phyloP scores from a whole-genome alignment of 2,888 invertebrate genomes.

The Brenthis hecate region DNA sequence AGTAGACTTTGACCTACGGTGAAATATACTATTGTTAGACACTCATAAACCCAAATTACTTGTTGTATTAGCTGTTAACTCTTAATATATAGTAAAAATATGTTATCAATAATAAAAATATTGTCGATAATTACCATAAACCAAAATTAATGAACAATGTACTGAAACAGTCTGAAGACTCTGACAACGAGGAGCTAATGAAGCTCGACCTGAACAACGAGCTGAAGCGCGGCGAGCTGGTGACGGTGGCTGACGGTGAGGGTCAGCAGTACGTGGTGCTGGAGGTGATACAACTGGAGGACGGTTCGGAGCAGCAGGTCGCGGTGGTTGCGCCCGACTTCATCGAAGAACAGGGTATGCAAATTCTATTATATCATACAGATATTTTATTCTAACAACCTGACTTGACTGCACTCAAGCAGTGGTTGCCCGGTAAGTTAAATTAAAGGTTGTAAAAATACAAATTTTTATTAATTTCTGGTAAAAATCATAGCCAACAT shows the following conservation, averaged over 20 bases:
- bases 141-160: conserved; percentile 5
- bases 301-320: conserved; percentile 83
- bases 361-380: too few species aligned
- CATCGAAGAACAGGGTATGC: conserved; percentile 54
- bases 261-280: conserved; percentile 95
- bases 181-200: conserved; percentile 52
- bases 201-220: conserved; percentile 56
- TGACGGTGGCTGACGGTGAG: conserved; percentile 64
- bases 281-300: conserved; percentile 92
- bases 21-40: too few species aligned
- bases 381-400: too few species aligned
- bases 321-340: conserved; percentile 79
- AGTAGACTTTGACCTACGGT: too few species aligned
- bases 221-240: conserved; percentile 60
- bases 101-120: neutral
- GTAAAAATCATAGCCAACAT: too few species aligned
- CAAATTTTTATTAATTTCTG: too few species aligned
- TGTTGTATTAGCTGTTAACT: too few species aligned
- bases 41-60: too few species aligned
- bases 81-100: neutral
- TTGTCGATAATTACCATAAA: neutral
- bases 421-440: too few species aligned
- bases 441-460: too few species aligned
- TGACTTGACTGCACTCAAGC: too few species aligned
- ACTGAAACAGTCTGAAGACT: conserved; percentile 39